Evolutionary conservation across 2,113 vertebrate species (phyloP), one percentile per base, ranked within the genome.

Genomic region (Mandrillus leucophaeus): DNA sequence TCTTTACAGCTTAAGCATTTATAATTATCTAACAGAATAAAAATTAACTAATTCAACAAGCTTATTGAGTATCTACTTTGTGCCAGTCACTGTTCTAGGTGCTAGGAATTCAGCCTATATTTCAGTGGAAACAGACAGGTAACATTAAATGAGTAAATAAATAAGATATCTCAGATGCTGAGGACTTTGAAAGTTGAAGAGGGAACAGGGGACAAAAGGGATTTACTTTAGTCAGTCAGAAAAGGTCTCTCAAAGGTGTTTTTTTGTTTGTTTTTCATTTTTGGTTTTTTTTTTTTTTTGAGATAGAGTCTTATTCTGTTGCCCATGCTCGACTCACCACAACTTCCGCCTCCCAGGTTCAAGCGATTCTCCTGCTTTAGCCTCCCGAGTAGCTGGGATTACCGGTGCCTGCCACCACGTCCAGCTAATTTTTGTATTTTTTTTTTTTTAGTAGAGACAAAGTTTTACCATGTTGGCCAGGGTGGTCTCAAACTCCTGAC

Each of bases 1-100:
- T 96, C 43, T 95, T 84, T 66, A 87, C 3, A 95, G 61, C 64
- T 78, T 89, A 96, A 48, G 45, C 32, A 89, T 92, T 93, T 95
- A 76, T 83, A 90, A 83, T 84, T 94, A 22, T 92, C 75, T 48
- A 95, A 95, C 43, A 86, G 32, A 97, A 38, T 43, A 90, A 78
- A 92, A 91, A 78, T 40, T 30, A 81, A 87, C 8, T 50, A 93
- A 72, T 35, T 73, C 52, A 66, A 93, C 18, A 75, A 90, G 86
- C 83, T 95, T 94, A 55, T 7, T 55, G 52, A 55, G 52, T 20
- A 55, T 55, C 52, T 55, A 55, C 52, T 55, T 55, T 55, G 61
- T 40, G 45, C 70, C 68, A 40, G 59, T 95, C 57, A 64, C 45
- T 93, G 23, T 92, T 92, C 23, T 83, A 79, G 40, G 38, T 83